Evolutionary conservation across 2,797 vertebrate species (phyloP).

Genomic region (Spea hammondii): DNA sequence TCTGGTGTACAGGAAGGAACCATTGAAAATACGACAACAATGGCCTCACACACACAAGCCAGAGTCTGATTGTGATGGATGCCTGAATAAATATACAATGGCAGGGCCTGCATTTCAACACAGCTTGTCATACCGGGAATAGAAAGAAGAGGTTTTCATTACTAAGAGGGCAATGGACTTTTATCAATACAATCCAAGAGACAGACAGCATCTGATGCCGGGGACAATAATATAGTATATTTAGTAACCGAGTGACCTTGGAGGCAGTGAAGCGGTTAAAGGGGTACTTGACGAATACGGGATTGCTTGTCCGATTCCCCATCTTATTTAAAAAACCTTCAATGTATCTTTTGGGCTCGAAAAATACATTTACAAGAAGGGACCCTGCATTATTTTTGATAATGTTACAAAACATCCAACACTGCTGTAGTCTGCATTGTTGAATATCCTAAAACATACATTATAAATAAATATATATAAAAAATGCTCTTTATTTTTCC

Average conservation of each 20-base stretch:
- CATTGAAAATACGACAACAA: slow-evolving; percentile 83
- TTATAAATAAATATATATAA: no score
- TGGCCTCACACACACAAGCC: slow-evolving; percentile 68
- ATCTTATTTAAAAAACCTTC: no score
- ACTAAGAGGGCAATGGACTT: slow-evolving; percentile 53
- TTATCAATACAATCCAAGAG: slow-evolving; percentile 54
- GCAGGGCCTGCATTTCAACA: slow-evolving; percentile 68
- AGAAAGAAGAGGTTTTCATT: slow-evolving; percentile 60
- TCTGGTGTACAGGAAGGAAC: slow-evolving; percentile 79
- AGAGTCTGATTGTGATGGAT: slow-evolving; percentile 76
- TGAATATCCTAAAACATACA: no score
- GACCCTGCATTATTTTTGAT: no score
- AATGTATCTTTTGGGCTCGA: no score
- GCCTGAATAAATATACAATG: slow-evolving; percentile 77
- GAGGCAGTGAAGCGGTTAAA: no score
- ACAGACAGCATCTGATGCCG: slow-evolving; percentile 10
- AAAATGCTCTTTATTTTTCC: no score
- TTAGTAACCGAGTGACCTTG: not conserved
- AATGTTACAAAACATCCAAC: no score
- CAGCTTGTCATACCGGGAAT: slow-evolving; percentile 61
- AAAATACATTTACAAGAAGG: no score
- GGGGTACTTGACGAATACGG: no score
- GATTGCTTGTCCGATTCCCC: no score
- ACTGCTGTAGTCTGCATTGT: no score
- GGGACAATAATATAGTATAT: not conserved